phyloP scores from a whole-genome alignment of 2,888 invertebrate genomes.

The Parapristionchus giblindavisi region DNA sequence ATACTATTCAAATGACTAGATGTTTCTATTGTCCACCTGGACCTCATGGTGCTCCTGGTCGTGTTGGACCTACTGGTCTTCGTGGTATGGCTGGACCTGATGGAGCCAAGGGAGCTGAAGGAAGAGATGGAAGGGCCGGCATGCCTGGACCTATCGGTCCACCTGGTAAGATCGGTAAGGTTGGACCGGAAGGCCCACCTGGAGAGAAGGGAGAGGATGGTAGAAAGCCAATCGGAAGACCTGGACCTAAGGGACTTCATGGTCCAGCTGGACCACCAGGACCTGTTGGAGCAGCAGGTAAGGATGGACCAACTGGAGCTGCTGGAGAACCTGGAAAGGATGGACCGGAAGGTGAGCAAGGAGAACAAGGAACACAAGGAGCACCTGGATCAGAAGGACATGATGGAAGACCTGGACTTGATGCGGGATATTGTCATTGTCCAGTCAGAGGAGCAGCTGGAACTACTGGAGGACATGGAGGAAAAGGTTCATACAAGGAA shows the following conservation, averaged over 20 bases:
- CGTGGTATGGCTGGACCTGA: slow-evolving; percentile 59
- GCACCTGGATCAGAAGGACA: slow-evolving; percentile 53
- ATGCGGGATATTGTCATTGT: slow-evolving; percentile 40
- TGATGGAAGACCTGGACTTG: slow-evolving; percentile 49
- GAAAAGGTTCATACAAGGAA: slow-evolving; percentile 25
- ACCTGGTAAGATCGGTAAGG: not conserved
- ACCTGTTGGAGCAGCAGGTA: slow-evolving; percentile 2
- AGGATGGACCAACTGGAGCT: not conserved
- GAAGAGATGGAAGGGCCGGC: slow-evolving; percentile 57
- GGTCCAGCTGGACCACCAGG: not conserved
- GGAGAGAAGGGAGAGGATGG: slow-evolving; percentile 31
- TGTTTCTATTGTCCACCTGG: slow-evolving; percentile 35
- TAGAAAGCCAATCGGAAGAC: slow-evolving; percentile 24
- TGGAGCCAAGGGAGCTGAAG: slow-evolving; percentile 45
- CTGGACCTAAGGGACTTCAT: slow-evolving; percentile 27
- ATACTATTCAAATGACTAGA: not conserved
- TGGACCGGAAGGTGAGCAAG: slow-evolving; percentile 9
- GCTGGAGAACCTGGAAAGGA: not conserved
- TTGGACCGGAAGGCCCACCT: not conserved
- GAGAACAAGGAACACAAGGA: slow-evolving; percentile 50
- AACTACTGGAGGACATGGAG: not conserved
- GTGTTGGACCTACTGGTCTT: slow-evolving; percentile 52
- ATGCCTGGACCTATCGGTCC: slow-evolving; percentile 45
- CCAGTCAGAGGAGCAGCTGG: slow-evolving; percentile 32
- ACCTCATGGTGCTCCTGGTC: slow-evolving; percentile 28